Percentiles rank a stretch among this genome's conserved stretches.
Evolutionary conservation across 2,113 vertebrate genomes (phyloP).

Genomic region (Equus quagga): DNA sequence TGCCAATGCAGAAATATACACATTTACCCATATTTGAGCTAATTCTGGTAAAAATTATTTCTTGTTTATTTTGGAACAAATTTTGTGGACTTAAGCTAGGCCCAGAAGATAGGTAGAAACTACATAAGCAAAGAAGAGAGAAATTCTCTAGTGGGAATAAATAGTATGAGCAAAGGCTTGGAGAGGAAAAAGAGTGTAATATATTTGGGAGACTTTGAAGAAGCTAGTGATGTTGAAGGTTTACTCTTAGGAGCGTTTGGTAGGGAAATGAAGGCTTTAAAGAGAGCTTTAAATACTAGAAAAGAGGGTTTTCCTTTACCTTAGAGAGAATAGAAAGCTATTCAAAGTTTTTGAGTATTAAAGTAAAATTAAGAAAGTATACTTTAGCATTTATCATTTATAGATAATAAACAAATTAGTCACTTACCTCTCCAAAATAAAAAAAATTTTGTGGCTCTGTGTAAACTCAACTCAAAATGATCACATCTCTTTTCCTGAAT

Average conservation of each 20-base stretch:
- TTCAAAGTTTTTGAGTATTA: conserved; percentile 43
- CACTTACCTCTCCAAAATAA: background rate
- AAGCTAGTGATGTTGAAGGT: background rate
- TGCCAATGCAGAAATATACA: background rate
- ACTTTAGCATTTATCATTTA: conserved; percentile 37
- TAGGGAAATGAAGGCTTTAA: background rate
- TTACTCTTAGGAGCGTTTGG: background rate
- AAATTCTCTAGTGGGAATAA: conserved; percentile 44
- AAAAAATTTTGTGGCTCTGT: background rate
- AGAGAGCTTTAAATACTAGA: conserved; percentile 26
- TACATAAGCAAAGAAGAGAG: background rate
- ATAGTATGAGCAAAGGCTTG: background rate
- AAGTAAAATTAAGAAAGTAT: conserved; percentile 32
- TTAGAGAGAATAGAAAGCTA: conserved; percentile 1
- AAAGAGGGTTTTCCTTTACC: background rate
- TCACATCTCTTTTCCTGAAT: conserved; percentile 39
- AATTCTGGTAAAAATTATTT: conserved; percentile 57
- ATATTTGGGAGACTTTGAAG: conserved; percentile 30
- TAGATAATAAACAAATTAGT: conserved; percentile 44
- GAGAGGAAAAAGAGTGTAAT: background rate
- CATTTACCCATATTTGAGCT: conserved; percentile 47
- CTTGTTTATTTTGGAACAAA: conserved; percentile 17
- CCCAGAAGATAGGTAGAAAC: background rate
- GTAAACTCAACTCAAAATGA: conserved; percentile 32
- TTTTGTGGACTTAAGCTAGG: conserved; percentile 30